Conservation (phyloP, 2,888 invertebrate genomes). For the Nymphalis urticae region DNA sequence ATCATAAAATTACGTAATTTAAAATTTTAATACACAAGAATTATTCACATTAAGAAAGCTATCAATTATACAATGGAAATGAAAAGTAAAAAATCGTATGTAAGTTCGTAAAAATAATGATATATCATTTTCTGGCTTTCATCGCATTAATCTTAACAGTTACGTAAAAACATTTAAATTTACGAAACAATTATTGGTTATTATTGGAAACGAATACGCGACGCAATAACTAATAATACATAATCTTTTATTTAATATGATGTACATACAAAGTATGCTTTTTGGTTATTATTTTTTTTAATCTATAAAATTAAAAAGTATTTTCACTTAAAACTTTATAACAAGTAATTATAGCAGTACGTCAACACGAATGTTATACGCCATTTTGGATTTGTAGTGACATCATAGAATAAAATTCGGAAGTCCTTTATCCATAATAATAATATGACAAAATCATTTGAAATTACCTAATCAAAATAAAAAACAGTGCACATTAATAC, state of each 20-base stretch:
- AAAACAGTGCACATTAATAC: too few relatives aligned
- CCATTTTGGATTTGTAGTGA: too few relatives aligned
- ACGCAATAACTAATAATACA: not conserved
- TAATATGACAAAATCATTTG: too few relatives aligned
- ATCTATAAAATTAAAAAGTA: not conserved
- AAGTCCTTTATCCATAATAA: too few relatives aligned
- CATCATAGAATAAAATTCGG: too few relatives aligned
- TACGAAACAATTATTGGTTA: constrained; percentile 8
- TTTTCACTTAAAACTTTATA: too few relatives aligned
- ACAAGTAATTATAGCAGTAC: too few relatives aligned
- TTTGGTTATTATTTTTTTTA: not conserved
- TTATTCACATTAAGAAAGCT: constrained; percentile 2
- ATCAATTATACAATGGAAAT: not conserved
- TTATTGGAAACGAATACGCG: constrained; percentile 1
- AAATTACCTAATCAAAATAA: too few relatives aligned
- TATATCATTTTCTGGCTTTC: constrained; percentile 25
- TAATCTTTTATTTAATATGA: not conserved
- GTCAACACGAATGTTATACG: too few relatives aligned
- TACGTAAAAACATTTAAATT: constrained; percentile 20
- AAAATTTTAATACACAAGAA: constrained; percentile 5
- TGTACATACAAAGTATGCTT: not conserved
- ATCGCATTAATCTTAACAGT: constrained; percentile 19
- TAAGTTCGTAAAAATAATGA: constrained; percentile 19
- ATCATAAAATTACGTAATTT: not conserved
- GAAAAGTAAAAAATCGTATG: constrained; percentile 19